A percentile compares a stretch with the other conserved stretches of the same genome.
phyloP scores from a whole-genome alignment of 2,113 vertebrate species.

The Toxotes chatareus region DNA sequence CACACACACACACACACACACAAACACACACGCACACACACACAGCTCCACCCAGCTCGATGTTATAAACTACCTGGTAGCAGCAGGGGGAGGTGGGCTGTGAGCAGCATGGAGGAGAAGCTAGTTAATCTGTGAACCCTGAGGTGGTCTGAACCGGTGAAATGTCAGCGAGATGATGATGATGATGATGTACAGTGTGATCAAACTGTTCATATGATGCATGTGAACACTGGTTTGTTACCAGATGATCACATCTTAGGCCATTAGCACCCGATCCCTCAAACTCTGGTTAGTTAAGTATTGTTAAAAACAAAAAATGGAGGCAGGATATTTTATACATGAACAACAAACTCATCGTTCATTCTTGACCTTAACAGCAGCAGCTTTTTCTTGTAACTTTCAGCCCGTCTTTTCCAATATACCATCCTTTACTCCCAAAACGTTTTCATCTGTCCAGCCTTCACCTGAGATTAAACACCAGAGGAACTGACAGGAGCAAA shows the following conservation, averaged over 20 bases:
- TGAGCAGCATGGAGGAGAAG: conserved; percentile 13
- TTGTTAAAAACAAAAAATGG: too few relatives aligned
- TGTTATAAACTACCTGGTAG: conserved; percentile 54
- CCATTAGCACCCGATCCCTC: too few relatives aligned
- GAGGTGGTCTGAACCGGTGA: conserved; percentile 12
- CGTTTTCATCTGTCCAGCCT: not conserved
- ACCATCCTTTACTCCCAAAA: too few relatives aligned
- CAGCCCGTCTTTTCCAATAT: too few relatives aligned
- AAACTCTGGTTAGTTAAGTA: too few relatives aligned
- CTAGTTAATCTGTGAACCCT: conserved; percentile 29
- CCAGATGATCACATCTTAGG: too few relatives aligned
- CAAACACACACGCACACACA: conserved; percentile 17
- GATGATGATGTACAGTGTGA: conserved; percentile 17
- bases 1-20: conserved; percentile 1
- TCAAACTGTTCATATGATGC: not conserved
- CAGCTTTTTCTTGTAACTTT: too few relatives aligned
- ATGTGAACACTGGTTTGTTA: not conserved
- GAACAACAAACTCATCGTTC: too few relatives aligned
- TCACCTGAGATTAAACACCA: not conserved
- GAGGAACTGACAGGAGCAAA: not conserved
- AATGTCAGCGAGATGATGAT: conserved; percentile 38
- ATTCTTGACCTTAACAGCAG: too few relatives aligned
- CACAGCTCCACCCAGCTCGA: conserved; percentile 13
- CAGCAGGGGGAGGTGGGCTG: not conserved
- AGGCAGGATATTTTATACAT: too few relatives aligned